Percentiles rank a stretch among this genome's conserved stretches.
Conservation (phyloP, 2,797 vertebrate genomes). For the Xenops minutus region DNA sequence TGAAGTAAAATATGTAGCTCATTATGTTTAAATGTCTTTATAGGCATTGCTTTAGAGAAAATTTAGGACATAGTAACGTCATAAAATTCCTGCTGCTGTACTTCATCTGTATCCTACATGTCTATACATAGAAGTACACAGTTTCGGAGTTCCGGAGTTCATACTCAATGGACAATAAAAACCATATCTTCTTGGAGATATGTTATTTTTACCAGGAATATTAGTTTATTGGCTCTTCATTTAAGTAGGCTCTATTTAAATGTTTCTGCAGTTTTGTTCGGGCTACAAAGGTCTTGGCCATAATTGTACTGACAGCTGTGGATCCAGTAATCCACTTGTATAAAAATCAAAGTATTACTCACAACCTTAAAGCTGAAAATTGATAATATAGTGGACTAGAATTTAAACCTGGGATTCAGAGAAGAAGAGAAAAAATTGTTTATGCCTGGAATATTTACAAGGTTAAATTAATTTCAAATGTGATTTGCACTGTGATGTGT, state of each 20-base stretch:
- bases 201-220: not conserved
- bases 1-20: not conserved
- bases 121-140: not conserved
- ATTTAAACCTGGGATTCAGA: not conserved
- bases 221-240: not conserved
- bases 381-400: not conserved
- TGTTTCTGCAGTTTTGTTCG: not conserved
- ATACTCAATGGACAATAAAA: not conserved
- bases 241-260: not conserved
- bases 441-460: not conserved
- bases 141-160: not conserved
- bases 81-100: not conserved
- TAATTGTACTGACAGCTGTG: constrained; percentile 31
- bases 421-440: not conserved
- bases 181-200: not conserved
- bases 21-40: not conserved
- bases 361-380: not conserved
- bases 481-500: not conserved
- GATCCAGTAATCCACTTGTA: constrained; percentile 21
- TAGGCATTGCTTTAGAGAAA: not conserved
- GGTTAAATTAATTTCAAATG: not conserved
- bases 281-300: not conserved
- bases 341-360: constrained; percentile 21
- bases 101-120: not conserved
- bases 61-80: not conserved